phyloP scores from a whole-genome alignment of 2,113 vertebrate species.

The cat (Felis catus) region F.catus_Fca126_mat1.0 CM031412.1:196194501-196195000 shows the following conservation, averaged over 20 bases:
- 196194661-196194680: neutral
- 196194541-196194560: neutral
- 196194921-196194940: constrained; percentile 80
- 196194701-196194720: neutral
- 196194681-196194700: neutral
- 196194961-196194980: constrained; percentile 72
- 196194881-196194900: constrained; percentile 77
- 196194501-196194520: neutral
- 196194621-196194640: neutral
- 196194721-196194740: neutral
- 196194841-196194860: constrained; percentile 75
- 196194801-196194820: constrained; percentile 72
- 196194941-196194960: constrained; percentile 78
- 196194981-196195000: constrained; percentile 78
- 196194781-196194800: constrained; percentile 45
- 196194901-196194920: constrained; percentile 65
- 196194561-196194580: neutral
- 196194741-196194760: neutral
- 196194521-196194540: too few species aligned
- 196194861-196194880: constrained; percentile 70
- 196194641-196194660: neutral
- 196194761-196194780: neutral
- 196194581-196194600: neutral
- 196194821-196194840: constrained; percentile 65
- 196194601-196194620: neutral